phyloP scores from a whole-genome alignment of 1,140 invertebrate species.

The Drosophila trapezifrons region DNA sequence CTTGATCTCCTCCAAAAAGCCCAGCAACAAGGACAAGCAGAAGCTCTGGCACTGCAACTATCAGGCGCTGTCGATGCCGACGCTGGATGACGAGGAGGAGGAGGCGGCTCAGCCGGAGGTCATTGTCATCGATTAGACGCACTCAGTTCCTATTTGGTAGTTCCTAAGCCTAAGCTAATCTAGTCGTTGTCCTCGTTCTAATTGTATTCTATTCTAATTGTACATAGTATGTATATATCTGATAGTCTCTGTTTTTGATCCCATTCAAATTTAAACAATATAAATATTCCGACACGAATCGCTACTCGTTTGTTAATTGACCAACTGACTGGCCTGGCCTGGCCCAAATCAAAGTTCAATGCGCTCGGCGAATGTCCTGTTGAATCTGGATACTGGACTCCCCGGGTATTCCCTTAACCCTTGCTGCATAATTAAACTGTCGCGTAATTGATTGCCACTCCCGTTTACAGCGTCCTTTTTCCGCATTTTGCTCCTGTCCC shows the following conservation, averaged over 20 bases:
- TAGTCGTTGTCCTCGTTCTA: slow-evolving; percentile 41
- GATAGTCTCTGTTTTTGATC: slow-evolving; percentile 17
- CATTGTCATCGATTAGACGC: slow-evolving; percentile 37
- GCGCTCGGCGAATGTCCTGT: slow-evolving; percentile 24
- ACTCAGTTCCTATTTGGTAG: background rate
- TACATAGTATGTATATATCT: slow-evolving; percentile 25
- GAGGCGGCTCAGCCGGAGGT: slow-evolving; percentile 8
- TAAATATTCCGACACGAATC: slow-evolving; percentile 11
- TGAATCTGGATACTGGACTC: slow-evolving; percentile 20
- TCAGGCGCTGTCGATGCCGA: background rate
- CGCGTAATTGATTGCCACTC: slow-evolving; percentile 40
- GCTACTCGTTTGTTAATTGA: slow-evolving; percentile 1
- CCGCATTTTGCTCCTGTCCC: slow-evolving; percentile 5
- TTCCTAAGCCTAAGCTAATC: slow-evolving; percentile 20
- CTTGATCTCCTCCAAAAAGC: slow-evolving; percentile 70
- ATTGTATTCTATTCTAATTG: slow-evolving; percentile 44
- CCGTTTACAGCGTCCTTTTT: background rate
- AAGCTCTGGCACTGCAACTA: slow-evolving; percentile 2
- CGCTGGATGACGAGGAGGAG: slow-evolving; percentile 2
- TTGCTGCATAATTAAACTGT: slow-evolving; percentile 68
- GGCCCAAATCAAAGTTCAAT: slow-evolving; percentile 67
- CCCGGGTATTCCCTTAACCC: slow-evolving; percentile 32
- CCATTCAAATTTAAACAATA: slow-evolving; percentile 49
- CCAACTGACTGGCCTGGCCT: slow-evolving; percentile 26
- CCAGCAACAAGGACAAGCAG: slow-evolving; percentile 67